Evolutionary conservation across 2,888 invertebrate species (phyloP).

Genomic region (Seladonia tumulorum): DNA sequence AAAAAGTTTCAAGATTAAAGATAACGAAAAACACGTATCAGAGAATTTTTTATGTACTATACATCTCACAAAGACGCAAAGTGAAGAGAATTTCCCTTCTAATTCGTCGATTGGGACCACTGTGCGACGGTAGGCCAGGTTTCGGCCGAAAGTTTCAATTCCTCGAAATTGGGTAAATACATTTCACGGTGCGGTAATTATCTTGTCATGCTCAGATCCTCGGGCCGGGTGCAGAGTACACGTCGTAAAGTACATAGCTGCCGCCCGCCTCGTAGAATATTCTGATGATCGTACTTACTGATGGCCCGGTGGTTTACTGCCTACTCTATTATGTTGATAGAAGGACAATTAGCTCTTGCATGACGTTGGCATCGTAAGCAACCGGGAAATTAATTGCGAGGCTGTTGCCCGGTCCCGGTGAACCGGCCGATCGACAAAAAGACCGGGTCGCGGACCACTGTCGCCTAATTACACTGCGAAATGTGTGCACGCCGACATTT

Average conservation of each 20-base stretch:
- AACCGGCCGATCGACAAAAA: conserved; percentile 34
- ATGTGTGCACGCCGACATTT: not conserved
- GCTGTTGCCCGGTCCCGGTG: conserved; percentile 5
- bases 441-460: not conserved
- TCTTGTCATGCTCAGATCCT: conserved; percentile 50
- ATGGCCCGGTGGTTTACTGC: conserved; percentile 55
- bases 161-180: conserved; percentile 45
- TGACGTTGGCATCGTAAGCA: conserved; percentile 57
- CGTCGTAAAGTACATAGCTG: conserved; percentile 52
- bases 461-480: conserved; percentile 26
- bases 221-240: conserved; percentile 29
- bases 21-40: too few relatives aligned
- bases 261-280: conserved; percentile 47
- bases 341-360: conserved; percentile 54
- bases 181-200: conserved; percentile 46
- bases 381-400: conserved; percentile 51
- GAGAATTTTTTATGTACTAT: too few relatives aligned
- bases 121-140: not conserved
- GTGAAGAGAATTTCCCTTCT: too few relatives aligned
- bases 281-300: conserved; percentile 57
- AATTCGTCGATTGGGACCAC: too few relatives aligned
- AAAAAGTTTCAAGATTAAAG: too few relatives aligned
- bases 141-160: conserved; percentile 26
- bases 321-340: conserved; percentile 60
- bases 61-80: too few relatives aligned